Base-by-base conservation (phyloP, 2,113 vertebrate species). In the Malurus melanocephalus region DNA sequence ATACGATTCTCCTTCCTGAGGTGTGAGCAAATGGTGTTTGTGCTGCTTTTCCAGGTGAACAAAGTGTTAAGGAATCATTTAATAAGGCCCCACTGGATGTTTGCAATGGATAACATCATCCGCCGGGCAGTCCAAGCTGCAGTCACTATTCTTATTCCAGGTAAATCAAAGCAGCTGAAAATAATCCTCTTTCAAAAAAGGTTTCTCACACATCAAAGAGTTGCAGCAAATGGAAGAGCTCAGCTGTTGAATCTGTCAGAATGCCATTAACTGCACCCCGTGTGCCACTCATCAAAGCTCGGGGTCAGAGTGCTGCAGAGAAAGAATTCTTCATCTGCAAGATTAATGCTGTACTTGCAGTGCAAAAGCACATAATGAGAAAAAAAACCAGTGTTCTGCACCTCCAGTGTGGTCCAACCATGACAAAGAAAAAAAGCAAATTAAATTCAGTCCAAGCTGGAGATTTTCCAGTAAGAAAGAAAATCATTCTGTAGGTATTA, bases 41-140 rank as follows among this genome's bases (percentile, higher is more conserved):
- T 78, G 27, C 71, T 65, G 7, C 18, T 80, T 85, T 91, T 65
- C 56, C 69, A 99, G 99, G 98, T 99, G n/a, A 99, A 98, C 92
- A 99, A 98, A 95, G 98, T 99, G 52, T 95, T 99, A 95, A 97
- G 98, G 87, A 98, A 98, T 77, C 99, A 99, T 80, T 98, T 99
- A 95, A 99, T 99, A 86, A 98, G 98, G 91, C 98, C 98, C 14
- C 98, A 99, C 53, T 99, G 98, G 98, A 99, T 99, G 98, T 99
- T 99, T 93, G 98, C 98, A 2, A 99, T 99, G 99, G 98, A 99
- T 90, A 99, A 98, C 95, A 99, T 99, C 93, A 98, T 99, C 94
- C 97, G 98, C 28, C 96, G 97, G 62, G 98, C 99, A 7, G 99
- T 99, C 75, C 98, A 99, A 97, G 98, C 98, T 20, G 99, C 99